Conservation (phyloP, 1,140 invertebrate species). For the Zaprionus vittiger region DNA sequence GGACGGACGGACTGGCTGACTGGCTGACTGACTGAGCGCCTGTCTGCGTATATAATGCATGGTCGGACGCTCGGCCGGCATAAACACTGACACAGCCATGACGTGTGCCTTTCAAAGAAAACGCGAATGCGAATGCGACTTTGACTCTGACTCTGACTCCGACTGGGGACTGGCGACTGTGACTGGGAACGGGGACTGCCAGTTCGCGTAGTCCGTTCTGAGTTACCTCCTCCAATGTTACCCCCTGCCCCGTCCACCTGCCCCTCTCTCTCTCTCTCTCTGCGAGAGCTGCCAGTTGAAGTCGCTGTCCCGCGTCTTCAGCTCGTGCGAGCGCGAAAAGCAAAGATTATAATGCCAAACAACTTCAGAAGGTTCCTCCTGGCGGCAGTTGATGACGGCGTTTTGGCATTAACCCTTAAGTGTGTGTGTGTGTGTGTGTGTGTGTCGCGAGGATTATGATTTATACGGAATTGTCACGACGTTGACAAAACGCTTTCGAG, state of each 20-base stretch:
- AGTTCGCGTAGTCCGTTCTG: constrained; percentile 4
- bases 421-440: not conserved
- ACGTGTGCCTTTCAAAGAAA: constrained; percentile 78
- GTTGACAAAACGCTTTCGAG: constrained; percentile 46
- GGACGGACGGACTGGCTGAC: constrained; percentile 29
- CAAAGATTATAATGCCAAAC: constrained; percentile 63
- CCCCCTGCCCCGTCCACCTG: not conserved
- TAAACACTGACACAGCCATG: constrained; percentile 76
- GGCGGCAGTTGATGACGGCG: constrained; percentile 42
- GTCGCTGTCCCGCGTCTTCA: constrained; percentile 14
- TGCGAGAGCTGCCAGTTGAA: not conserved
- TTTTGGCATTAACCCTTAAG: constrained; percentile 12
- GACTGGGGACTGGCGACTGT: constrained; percentile 10
- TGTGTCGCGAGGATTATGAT: constrained; percentile 43
- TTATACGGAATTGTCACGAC: constrained; percentile 57
- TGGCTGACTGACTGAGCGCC: constrained; percentile 54
- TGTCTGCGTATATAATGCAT: constrained; percentile 70
- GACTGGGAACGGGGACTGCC: not conserved
- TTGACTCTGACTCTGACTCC: not conserved
- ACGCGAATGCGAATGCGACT: constrained; percentile 40
- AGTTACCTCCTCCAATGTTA: not conserved
- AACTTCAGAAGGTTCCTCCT: constrained; percentile 51
- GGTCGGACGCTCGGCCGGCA: constrained; percentile 66
- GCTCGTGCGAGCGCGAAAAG: constrained; percentile 48
- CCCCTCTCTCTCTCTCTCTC: too few relatives aligned